Percentiles rank a stretch among this genome's conserved stretches.
Evolutionary conservation across 2,797 vertebrate genomes (phyloP).

Genomic region (Notamacropus eugenii): DNA sequence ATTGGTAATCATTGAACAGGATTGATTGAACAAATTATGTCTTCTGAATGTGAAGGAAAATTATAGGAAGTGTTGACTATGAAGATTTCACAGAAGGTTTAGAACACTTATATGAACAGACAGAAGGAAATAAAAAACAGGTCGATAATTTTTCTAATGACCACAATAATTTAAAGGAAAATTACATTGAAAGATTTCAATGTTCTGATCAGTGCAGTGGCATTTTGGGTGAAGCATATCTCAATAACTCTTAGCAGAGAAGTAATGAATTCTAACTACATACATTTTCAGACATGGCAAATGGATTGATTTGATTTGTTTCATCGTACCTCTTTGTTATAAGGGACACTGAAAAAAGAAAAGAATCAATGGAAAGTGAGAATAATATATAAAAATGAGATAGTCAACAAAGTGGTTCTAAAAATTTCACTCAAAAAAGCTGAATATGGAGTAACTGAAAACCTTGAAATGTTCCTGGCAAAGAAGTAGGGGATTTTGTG

Average conservation of each 20-base stretch:
- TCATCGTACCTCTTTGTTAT: neutral
- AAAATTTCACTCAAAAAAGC: neutral
- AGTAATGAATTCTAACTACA: neutral
- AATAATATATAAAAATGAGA: neutral
- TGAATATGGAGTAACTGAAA: neutral
- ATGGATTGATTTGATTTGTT: neutral
- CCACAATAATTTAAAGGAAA: neutral
- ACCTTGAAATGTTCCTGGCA: neutral
- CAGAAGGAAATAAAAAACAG: neutral
- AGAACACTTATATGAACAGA: neutral
- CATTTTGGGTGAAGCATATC: neutral
- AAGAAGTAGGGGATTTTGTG: neutral
- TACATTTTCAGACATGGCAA: neutral
- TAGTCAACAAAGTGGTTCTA: neutral
- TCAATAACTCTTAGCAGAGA: neutral
- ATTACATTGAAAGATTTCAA: neutral
- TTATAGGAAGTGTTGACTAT: neutral
- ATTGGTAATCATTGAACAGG: neutral
- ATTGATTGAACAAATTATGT: neutral
- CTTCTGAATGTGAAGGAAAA: neutral
- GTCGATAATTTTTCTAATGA: neutral
- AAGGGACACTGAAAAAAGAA: neutral
- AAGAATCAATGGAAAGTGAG: neutral
- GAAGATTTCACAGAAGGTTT: neutral
- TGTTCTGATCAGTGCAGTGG: neutral